A percentile compares a stretch with the other conserved stretches of the same genome.
Conservation (phyloP, 1,140 invertebrate genomes). For the Lepidurus packardi region DNA sequence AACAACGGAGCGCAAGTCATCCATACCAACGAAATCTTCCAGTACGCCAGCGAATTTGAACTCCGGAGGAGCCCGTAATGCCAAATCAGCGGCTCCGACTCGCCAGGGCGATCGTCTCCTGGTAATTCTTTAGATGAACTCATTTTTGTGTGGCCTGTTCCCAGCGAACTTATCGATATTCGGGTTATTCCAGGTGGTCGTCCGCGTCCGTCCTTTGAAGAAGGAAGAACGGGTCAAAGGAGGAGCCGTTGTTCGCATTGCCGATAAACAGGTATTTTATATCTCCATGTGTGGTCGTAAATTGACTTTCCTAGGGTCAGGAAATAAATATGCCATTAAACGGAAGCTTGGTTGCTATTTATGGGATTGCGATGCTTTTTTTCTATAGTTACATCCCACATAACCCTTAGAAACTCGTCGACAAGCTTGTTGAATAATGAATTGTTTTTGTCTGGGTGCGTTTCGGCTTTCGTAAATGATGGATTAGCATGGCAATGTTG, state of each 20-base stretch:
- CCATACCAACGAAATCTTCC: neutral
- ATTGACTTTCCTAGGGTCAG: no score
- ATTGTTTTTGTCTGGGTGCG: neutral
- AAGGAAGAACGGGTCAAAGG: constrained; percentile 48
- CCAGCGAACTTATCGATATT: neutral
- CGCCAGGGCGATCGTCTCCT: neutral
- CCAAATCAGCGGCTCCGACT: neutral
- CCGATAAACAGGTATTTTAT: neutral
- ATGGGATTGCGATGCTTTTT: no score
- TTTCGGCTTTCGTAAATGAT: neutral
- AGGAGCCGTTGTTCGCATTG: constrained; percentile 39
- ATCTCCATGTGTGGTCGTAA: no score
- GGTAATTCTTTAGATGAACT: neutral
- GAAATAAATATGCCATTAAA: neutral
- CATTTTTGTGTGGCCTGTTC: neutral
- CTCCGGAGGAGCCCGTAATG: neutral
- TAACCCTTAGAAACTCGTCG: neutral
- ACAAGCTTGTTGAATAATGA: neutral
- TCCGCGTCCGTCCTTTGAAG: constrained; percentile 50
- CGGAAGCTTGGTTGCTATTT: neutral
- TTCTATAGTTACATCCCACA: no score
- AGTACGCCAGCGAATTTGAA: neutral
- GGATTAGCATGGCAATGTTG: neutral
- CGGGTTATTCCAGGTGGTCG: constrained; percentile 42
- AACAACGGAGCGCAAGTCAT: neutral